These are phyloP conservation scores for Barbus barbus DNA, from an alignment of 2,113 vertebrate genomes.

Conservation along the genomic window DNA sequence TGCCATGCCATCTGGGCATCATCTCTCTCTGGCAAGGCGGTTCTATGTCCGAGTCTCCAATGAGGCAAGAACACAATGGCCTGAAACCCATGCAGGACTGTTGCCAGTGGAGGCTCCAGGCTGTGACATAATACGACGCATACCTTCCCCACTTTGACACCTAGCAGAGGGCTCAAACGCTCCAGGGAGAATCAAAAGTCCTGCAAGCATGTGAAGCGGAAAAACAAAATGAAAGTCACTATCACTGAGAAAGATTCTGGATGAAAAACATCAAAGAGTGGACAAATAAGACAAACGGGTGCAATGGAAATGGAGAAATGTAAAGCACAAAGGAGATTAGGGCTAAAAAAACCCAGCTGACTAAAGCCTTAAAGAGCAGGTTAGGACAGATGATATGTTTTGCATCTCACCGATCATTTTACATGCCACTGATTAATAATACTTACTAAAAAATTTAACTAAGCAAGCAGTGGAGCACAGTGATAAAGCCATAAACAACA, in stretches of 20 bases:
- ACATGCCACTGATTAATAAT: neutral
- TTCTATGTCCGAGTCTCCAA: neutral
- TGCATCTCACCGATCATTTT: neutral
- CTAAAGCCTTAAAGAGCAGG: neutral
- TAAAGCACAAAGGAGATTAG: neutral
- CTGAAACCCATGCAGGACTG: neutral
- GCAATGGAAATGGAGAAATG: neutral
- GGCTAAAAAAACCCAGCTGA: neutral
- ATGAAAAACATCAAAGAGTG: neutral
- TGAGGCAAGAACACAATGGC: slow-evolving; percentile 17
- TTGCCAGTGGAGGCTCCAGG: neutral
- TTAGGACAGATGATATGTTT: neutral
- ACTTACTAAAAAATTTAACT: neutral
- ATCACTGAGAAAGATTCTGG: neutral
- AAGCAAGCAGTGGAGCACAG: too few species aligned
- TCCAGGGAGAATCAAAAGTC: neutral
- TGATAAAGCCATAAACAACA: neutral
- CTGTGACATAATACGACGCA: neutral
- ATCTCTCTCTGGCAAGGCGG: slow-evolving; percentile 22
- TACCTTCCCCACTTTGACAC: neutral
- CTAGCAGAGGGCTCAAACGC: neutral
- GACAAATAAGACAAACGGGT: neutral
- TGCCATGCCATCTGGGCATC: slow-evolving; percentile 20
- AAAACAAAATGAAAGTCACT: neutral
- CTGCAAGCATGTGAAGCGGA: neutral